A percentile compares a stretch with the other conserved stretches of the same genome.
Conservation (phyloP, 2,888 invertebrate species). For the Myopa testacea region DNA sequence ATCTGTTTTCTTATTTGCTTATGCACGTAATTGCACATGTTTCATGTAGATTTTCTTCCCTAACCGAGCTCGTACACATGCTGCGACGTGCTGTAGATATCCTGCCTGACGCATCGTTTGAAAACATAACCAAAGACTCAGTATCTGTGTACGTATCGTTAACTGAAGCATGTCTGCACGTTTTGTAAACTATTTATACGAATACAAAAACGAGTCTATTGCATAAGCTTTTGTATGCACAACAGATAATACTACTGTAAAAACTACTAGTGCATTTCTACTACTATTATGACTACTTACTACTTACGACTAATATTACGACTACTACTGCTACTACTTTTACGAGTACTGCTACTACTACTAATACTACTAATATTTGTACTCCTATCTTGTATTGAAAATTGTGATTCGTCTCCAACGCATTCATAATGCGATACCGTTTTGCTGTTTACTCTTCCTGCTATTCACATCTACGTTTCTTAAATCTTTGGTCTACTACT, state of each 20-base stretch:
- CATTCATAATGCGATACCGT: too few species aligned
- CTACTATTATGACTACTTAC: background rate
- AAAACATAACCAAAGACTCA: too few species aligned
- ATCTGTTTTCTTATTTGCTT: background rate
- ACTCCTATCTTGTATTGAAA: background rate
- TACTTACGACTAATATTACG: background rate
- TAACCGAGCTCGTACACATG: too few species aligned
- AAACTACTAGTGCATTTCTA: background rate
- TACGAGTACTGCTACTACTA: background rate
- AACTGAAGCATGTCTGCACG: conserved; percentile 36
- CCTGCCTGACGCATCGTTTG: too few species aligned
- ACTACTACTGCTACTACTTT: background rate
- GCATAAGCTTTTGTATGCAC: background rate
- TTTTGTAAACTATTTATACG: conserved; percentile 21
- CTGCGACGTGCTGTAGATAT: background rate
- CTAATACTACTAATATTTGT: background rate
- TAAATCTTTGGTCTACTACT: too few species aligned
- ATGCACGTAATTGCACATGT: background rate
- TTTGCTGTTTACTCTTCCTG: too few species aligned
- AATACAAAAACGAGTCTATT: background rate
- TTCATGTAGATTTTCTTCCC: too few species aligned
- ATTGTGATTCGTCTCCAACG: too few species aligned
- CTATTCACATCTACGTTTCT: too few species aligned
- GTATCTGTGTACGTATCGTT: conserved; percentile 21
- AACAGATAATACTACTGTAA: too few species aligned